phyloP scores from a whole-genome alignment of 2,888 invertebrate species.

The Microctonus aethiopoides region DNA sequence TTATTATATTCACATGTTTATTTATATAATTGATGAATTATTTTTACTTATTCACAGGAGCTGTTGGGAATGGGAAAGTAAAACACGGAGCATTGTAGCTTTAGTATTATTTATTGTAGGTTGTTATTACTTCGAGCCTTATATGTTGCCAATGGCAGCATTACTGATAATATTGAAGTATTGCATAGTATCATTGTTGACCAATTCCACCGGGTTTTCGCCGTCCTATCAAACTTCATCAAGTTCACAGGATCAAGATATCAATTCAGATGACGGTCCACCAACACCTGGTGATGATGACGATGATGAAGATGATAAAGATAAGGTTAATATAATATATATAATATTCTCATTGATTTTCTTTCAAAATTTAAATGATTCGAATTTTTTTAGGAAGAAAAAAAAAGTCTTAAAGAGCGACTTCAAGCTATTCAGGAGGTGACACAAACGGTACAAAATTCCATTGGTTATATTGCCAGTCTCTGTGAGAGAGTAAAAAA shows the following conservation, averaged over 20 bases:
- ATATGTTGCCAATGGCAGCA: constrained; percentile 89
- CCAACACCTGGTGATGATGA: constrained; percentile 69
- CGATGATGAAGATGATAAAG: constrained; percentile 92
- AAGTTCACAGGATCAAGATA: constrained; percentile 47
- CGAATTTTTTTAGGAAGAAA: constrained; percentile 79
- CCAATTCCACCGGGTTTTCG: constrained; percentile 53
- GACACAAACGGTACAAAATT: constrained; percentile 95
- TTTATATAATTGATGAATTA: constrained; percentile 22
- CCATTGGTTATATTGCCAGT: constrained; percentile 94
- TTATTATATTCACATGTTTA: background rate
- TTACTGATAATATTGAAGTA: constrained; percentile 84
- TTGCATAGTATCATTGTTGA: constrained; percentile 69
- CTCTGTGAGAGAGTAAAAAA: constrained; percentile 94
- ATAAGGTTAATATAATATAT: constrained; percentile 73
- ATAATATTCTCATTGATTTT: background rate
- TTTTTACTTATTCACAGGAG: constrained; percentile 72
- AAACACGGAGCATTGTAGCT: constrained; percentile 83
- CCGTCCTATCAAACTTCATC: constrained; percentile 50
- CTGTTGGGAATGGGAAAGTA: constrained; percentile 98
- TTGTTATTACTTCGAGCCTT: constrained; percentile 95
- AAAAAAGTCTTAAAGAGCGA: constrained; percentile 93
- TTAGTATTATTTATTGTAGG: constrained; percentile 86
- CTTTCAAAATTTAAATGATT: background rate
- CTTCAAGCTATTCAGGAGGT: constrained; percentile 97
- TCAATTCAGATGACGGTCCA: constrained; percentile 55